Evolutionary conservation across 2,888 invertebrate species (phyloP).

Genomic region (Pollenia amentaria): DNA sequence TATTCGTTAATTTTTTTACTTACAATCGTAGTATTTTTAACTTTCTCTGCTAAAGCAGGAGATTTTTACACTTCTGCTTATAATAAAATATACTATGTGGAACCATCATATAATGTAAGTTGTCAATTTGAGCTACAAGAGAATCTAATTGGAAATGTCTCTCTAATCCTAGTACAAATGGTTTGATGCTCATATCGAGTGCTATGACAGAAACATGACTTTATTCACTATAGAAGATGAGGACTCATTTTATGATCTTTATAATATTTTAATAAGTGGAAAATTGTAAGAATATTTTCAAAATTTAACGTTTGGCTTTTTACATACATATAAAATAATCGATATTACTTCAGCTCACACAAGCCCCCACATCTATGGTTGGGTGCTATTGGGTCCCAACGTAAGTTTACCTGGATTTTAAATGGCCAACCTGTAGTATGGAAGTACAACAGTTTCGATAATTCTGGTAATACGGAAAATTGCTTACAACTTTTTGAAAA

Average conservation of each 20-base stretch:
- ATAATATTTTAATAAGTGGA: conserved; percentile 43
- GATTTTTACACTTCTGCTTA: conserved; percentile 45
- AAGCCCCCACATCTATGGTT: conserved; percentile 58
- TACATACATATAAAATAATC: not conserved
- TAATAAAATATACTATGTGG: conserved; percentile 45
- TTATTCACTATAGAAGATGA: conserved; percentile 46
- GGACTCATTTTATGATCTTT: conserved; percentile 49
- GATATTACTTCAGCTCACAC: conserved; percentile 3
- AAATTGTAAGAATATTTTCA: conserved; percentile 47
- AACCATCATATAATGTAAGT: conserved; percentile 30
- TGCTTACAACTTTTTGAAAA: conserved; percentile 55
- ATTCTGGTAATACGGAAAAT: conserved; percentile 44
- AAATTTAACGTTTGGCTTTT: too few relatives aligned
- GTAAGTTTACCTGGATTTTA: conserved; percentile 58
- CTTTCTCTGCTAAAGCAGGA: not conserved
- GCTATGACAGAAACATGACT: conserved; percentile 51
- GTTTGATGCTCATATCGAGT: conserved; percentile 63
- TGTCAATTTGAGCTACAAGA: too few relatives aligned
- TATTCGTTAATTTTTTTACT: not conserved
- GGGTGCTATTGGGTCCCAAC: conserved; percentile 50
- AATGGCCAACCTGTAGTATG: conserved; percentile 52
- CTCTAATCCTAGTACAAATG: conserved; percentile 50
- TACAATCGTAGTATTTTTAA: not conserved
- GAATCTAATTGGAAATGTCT: not conserved
- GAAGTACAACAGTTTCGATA: conserved; percentile 49